These are phyloP conservation scores for Deilephila porcellus DNA, from an alignment of 2,888 invertebrate genomes.

Conservation along the genomic window DNA sequence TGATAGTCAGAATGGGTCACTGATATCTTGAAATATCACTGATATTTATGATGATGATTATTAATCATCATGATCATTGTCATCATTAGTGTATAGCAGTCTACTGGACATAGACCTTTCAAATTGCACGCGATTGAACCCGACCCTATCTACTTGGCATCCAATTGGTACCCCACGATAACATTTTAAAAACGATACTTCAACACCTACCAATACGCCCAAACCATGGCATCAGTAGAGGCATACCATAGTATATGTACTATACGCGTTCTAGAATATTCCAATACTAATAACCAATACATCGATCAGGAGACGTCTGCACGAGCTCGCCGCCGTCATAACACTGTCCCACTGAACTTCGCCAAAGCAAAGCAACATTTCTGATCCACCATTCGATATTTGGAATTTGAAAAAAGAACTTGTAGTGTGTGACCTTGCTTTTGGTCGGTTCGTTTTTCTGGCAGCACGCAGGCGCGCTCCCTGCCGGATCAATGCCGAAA, in stretches of 20 bases:
- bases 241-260: neutral
- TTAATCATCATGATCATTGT: too few species aligned
- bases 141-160: too few species aligned
- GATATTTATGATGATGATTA: too few species aligned
- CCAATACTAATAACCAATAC: neutral
- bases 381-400: conserved; percentile 80
- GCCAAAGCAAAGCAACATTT: conserved; percentile 66
- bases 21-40: too few species aligned
- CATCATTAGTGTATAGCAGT: too few species aligned
- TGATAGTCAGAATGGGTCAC: too few species aligned
- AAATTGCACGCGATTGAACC: too few species aligned
- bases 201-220: too few species aligned
- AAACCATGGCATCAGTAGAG: too few species aligned
- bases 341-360: conserved; percentile 67
- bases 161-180: too few species aligned
- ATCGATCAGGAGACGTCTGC: conserved; percentile 19
- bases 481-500: conserved; percentile 82
- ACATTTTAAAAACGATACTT: too few species aligned
- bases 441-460: conserved; percentile 80
- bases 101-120: too few species aligned
- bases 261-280: neutral
- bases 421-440: conserved; percentile 82
- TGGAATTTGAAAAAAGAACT: conserved; percentile 80
- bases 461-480: conserved; percentile 80
- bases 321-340: conserved; percentile 25